Percentiles rank a stretch among this genome's conserved stretches.
phyloP scores from a whole-genome alignment of 2,888 invertebrate genomes.

The Metalampra italica region DNA sequence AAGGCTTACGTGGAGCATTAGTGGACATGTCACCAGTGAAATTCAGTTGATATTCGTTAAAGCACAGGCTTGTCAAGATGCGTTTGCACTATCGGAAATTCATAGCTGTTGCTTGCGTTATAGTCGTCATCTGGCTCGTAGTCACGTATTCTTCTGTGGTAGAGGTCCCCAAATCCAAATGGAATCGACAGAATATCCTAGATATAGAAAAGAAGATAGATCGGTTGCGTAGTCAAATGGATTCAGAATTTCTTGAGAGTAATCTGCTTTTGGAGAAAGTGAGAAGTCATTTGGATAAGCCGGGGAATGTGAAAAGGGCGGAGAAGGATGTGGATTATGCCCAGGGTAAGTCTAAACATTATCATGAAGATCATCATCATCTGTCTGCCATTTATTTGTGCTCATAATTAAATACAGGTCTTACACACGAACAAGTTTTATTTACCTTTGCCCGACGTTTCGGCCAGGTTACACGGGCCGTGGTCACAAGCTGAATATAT shows the following conservation, averaged over 20 bases:
- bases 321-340: slow-evolving; percentile 15
- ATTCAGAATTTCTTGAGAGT: slow-evolving; percentile 46
- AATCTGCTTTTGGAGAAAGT: slow-evolving; percentile 42
- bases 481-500: no score
- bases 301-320: slow-evolving; percentile 15
- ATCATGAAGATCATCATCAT: no score
- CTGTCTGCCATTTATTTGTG: no score
- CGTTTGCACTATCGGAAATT: slow-evolving; percentile 58
- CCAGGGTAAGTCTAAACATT: slow-evolving; percentile 7
- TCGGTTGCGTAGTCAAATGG: slow-evolving; percentile 40
- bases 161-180: slow-evolving; percentile 31
- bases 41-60: not conserved
- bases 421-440: no score
- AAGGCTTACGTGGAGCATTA: slow-evolving; percentile 17
- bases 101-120: slow-evolving; percentile 30
- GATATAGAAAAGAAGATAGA: slow-evolving; percentile 45
- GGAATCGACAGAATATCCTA: slow-evolving; percentile 19
- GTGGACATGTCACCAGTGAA: slow-evolving; percentile 17
- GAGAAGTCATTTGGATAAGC: slow-evolving; percentile 35
- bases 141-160: slow-evolving; percentile 45
- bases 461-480: no score
- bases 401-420: no score
- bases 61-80: slow-evolving; percentile 38
- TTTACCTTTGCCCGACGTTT: no score
- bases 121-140: slow-evolving; percentile 48